Evolutionary conservation across 2,797 vertebrate genomes (phyloP), one percentile per base, ranked within the genome.

Genomic region (Paguma larvata): DNA sequence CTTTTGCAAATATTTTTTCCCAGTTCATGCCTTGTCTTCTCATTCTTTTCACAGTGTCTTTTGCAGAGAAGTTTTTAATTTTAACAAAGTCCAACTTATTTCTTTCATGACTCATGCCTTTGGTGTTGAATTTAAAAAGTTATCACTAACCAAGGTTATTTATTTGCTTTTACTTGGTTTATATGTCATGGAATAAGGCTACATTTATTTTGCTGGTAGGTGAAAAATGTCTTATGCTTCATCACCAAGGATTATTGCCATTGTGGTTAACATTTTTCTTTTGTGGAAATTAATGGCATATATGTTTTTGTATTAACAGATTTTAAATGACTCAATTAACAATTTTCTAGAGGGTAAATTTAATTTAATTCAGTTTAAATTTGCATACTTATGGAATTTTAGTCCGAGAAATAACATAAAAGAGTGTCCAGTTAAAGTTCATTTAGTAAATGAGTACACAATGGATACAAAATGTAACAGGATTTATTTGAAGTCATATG

Each of bases 151-250:
- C 51, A 53, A 32, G 34, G 21, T 70, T 13, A 62, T 77, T 84
- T 89, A 38, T 77, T 93, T 78, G 65, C n/a, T 63, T 92, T 91
- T 68, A 83, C 46, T 95, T 83, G 79, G 32, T 79, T 78, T 93
- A 72, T 38, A 44, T 93, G 44, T 63, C 51, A 70, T 83, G 72
- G 32, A 41, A 34, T 93, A 41, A 86, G 73, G 30, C 68, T 89
- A 62, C 44, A 67, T 83, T 92, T 77, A 68, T 93, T 78, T 95
- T 89, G 53, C 62, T 13, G 53, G 13, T 89, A 77, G 21, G 63
- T 63, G 19, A 78, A 93, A 88, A 41, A n/a, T 91, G 32, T 84
- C 79, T 70, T 85, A 85, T 51, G 44, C 19, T 68, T 94, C 25
- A 77, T 44, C 38, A 65, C 41, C 67, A 72, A 63, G 34, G 44